Conservation (phyloP, 2,888 invertebrate species). For the Drosophila siamana region DNA sequence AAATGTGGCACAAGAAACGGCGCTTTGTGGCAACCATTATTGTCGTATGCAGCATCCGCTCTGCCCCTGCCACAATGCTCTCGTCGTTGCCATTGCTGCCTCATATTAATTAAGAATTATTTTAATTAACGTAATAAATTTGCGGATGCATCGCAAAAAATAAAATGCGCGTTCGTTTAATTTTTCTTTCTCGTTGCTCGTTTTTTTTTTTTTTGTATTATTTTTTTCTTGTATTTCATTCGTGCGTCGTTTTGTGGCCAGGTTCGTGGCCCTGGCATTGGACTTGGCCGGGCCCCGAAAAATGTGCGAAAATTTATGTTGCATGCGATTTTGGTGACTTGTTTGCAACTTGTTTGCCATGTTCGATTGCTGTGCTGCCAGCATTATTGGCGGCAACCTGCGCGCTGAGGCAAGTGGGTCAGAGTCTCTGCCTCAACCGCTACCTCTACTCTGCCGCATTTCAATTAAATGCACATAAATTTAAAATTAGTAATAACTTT, state of each 20-base stretch:
- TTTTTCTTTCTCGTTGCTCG: conserved; percentile 16
- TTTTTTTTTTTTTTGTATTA: not conserved
- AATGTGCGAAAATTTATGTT: conserved; percentile 84
- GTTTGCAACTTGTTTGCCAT: conserved; percentile 77
- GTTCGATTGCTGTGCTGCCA: conserved; percentile 64
- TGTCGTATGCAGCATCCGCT: conserved; percentile 36
- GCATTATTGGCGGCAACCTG: too few species aligned
- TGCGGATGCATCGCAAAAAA: conserved; percentile 55
- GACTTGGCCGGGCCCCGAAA: conserved; percentile 50
- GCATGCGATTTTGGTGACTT: conserved; percentile 82
- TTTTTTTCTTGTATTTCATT: not conserved
- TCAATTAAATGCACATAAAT: conserved; percentile 80
- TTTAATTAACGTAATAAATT: conserved; percentile 86
- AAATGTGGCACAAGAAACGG: conserved; percentile 50
- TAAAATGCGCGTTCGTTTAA: conserved; percentile 45
- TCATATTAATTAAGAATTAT: conserved; percentile 86
- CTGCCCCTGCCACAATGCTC: conserved; percentile 1
- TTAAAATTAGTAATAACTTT: conserved; percentile 77
- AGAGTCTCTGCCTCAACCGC: conserved; percentile 20
- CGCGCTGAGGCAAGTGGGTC: conserved; percentile 69
- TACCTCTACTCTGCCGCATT: conserved; percentile 59
- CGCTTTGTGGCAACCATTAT: conserved; percentile 38
- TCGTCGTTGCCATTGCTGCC: conserved; percentile 31
- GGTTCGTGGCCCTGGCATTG: conserved; percentile 42
- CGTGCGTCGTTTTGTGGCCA: conserved; percentile 27